These are phyloP conservation scores for Zootoca vivipara DNA, from an alignment of 2,113 vertebrate species.

Conservation along the genomic window DNA sequence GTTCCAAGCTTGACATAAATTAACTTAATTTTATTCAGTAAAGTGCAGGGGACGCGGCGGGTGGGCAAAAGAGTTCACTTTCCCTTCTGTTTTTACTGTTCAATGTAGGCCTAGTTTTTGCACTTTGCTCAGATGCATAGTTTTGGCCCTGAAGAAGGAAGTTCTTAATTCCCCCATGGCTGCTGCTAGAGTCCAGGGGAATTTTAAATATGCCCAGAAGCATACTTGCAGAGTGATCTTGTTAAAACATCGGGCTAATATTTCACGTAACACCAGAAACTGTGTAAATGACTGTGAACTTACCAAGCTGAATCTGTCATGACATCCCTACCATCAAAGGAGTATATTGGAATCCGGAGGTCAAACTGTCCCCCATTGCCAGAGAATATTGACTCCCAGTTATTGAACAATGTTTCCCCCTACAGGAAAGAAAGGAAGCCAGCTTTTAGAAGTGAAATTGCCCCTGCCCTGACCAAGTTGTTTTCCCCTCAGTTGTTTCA, in stretches of 20 bases:
- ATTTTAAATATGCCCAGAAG: background rate
- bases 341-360: conserved; percentile 87
- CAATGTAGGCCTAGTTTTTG: background rate
- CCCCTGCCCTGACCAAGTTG: background rate
- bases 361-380: conserved; percentile 81
- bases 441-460: conserved; percentile 34
- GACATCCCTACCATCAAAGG: conserved; percentile 93
- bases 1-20: background rate
- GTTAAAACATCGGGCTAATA: background rate
- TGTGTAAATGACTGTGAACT: conserved; percentile 50
- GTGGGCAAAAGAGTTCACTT: background rate
- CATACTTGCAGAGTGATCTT: background rate
- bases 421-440: conserved; percentile 64
- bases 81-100: background rate
- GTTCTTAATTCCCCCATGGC: background rate
- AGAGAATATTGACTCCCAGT: conserved; percentile 89
- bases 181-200: background rate
- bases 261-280: background rate
- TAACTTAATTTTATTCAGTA: background rate
- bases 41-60: background rate
- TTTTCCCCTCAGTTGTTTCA: background rate
- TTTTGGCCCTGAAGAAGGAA: background rate
- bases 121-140: background rate
- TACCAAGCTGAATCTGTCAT: conserved; percentile 92
- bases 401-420: conserved; percentile 91